phyloP scores from a whole-genome alignment of 2,113 vertebrate species.

The Tenebrosternarchus preto region DNA sequence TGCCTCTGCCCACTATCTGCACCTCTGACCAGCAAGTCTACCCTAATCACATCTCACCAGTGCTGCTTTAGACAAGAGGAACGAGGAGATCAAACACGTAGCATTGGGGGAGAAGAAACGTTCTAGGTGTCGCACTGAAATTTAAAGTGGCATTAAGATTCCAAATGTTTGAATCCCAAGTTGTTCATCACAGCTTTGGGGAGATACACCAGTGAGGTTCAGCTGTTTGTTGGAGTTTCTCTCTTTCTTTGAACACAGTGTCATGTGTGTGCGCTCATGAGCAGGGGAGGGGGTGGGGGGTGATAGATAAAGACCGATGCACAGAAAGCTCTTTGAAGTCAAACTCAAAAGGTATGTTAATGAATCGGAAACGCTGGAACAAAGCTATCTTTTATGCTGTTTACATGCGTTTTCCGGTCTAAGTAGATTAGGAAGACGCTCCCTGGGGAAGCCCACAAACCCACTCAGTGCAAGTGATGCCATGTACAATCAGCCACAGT shows the following conservation, averaged over 20 bases:
- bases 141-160: background rate
- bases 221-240: background rate
- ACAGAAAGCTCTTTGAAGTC: constrained; percentile 46
- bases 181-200: constrained; percentile 24
- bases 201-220: background rate
- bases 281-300: constrained; percentile 21
- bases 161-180: constrained; percentile 23
- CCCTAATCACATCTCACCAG: background rate
- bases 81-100: background rate
- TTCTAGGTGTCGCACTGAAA: background rate
- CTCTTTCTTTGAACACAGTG: constrained; percentile 11
- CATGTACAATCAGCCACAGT: background rate
- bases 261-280: constrained; percentile 30
- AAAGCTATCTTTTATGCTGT: constrained; percentile 35
- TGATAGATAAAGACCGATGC: constrained; percentile 28
- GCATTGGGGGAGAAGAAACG: background rate
- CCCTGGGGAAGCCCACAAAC: background rate
- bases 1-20: background rate
- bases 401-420: background rate
- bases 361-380: constrained; percentile 26
- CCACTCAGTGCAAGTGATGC: background rate
- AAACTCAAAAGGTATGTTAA: constrained; percentile 46
- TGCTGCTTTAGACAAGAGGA: background rate
- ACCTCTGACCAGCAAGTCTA: background rate
- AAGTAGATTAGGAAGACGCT: constrained; percentile 14